Evolutionary conservation across 1,140 invertebrate genomes (phyloP).

Genomic region (Tetraneura akinire): DNA sequence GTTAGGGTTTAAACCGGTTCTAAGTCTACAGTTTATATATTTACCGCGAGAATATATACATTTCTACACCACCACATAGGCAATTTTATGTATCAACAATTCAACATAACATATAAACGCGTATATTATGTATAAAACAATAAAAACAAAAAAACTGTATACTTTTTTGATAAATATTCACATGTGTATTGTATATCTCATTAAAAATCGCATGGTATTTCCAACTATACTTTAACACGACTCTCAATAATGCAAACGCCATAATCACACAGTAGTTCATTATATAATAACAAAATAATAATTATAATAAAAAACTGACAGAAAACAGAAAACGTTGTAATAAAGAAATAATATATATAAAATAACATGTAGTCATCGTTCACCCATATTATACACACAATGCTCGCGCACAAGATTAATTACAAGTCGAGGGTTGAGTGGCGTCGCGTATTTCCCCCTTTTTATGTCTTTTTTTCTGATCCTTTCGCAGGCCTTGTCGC

Average conservation of each 20-base stretch:
- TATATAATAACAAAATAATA: conserved; percentile 11
- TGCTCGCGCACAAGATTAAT: conserved; percentile 39
- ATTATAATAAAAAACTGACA: neutral
- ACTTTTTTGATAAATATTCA: neutral
- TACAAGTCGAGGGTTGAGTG: conserved; percentile 41
- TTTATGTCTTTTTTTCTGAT: neutral
- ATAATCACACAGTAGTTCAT: conserved; percentile 32
- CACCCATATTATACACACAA: neutral
- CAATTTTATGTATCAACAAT: too few relatives aligned
- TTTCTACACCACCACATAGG: too few relatives aligned
- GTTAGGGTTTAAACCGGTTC: neutral
- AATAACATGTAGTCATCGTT: conserved; percentile 47
- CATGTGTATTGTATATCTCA: neutral
- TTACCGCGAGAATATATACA: too few relatives aligned
- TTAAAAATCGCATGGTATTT: conserved; percentile 22
- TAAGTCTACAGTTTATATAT: neutral
- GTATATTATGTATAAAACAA: neutral
- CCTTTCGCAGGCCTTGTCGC: neutral
- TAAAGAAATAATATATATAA: conserved; percentile 49
- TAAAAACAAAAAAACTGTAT: neutral
- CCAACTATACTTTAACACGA: neutral
- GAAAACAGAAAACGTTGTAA: neutral
- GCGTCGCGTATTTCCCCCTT: neutral
- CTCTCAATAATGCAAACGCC: conserved; percentile 8
- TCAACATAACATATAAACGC: neutral